phyloP scores from a whole-genome alignment of 2,888 invertebrate species.

The Hemicrepidius hirtus region DNA sequence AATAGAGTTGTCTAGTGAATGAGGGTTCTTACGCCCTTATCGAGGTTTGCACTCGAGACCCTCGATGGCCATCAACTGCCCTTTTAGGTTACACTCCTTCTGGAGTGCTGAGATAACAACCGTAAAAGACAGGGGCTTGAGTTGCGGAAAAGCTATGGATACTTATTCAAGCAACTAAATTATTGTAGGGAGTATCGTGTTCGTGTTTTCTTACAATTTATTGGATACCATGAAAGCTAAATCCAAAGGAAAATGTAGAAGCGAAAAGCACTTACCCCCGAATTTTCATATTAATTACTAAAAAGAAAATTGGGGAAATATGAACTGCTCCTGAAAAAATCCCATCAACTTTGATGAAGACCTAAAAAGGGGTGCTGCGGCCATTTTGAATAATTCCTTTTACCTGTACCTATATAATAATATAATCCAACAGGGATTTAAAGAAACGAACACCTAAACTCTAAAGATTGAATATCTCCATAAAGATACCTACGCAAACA shows the following conservation, averaged over 20 bases:
- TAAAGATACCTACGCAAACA: constrained; percentile 4
- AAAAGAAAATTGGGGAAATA: no score
- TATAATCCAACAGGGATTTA: constrained; percentile 16
- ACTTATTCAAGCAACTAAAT: neutral
- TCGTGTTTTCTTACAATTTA: no score
- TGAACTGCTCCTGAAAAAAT: no score
- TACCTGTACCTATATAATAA: neutral
- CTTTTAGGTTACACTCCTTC: constrained; percentile 57
- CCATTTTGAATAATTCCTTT: constrained; percentile 24
- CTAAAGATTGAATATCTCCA: neutral
- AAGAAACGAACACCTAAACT: constrained; percentile 20
- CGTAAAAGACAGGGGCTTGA: constrained; percentile 51
- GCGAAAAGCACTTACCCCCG: no score
- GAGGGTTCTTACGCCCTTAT: constrained; percentile 55
- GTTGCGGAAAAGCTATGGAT: constrained; percentile 25
- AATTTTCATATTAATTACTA: no score
- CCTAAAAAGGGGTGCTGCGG: neutral
- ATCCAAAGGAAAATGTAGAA: no score
- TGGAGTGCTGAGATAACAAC: constrained; percentile 59
- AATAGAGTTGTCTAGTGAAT: constrained; percentile 61
- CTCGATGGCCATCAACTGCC: constrained; percentile 60
- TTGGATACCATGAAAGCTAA: no score
- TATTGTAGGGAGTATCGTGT: no score
- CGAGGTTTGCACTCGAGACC: constrained; percentile 57
- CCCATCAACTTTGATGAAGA: no score